phyloP scores from a whole-genome alignment of 1,140 invertebrate genomes.

The Diachasmimorpha longicaudata region DNA sequence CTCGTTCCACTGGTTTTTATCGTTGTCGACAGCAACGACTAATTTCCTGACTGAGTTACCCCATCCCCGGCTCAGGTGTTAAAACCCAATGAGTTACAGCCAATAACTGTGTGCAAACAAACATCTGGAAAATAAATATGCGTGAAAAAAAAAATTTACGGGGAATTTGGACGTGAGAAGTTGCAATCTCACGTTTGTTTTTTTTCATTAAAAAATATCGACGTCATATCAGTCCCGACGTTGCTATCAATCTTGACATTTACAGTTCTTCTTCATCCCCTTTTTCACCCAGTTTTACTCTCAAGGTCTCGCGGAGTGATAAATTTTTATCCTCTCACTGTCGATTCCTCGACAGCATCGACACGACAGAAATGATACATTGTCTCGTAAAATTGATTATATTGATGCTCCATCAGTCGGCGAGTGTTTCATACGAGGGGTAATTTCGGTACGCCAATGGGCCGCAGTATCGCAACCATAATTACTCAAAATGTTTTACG shows the following conservation, averaged over 20 bases:
- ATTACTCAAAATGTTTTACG: constrained; percentile 12
- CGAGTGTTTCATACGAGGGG: neutral
- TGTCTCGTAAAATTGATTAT: neutral
- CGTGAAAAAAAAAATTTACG: too few species aligned
- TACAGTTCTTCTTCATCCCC: neutral
- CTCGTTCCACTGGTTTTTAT: neutral
- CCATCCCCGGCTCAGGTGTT: neutral
- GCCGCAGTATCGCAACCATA: constrained; percentile 1
- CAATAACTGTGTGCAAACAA: neutral
- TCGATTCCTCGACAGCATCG: neutral
- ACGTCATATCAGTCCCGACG: too few species aligned
- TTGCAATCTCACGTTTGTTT: too few species aligned
- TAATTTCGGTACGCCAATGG: neutral
- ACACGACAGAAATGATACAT: neutral
- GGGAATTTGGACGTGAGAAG: too few species aligned
- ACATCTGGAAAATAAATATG: too few species aligned
- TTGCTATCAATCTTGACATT: neutral
- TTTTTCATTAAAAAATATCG: too few species aligned
- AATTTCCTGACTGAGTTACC: neutral
- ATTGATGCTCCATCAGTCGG: neutral
- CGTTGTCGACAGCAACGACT: neutral
- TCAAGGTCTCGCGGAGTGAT: neutral
- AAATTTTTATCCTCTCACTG: neutral
- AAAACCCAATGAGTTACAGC: neutral
- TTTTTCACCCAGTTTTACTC: neutral